phyloP scores from a whole-genome alignment of 2,888 invertebrate genomes.

The Abscondita cerata region DNA sequence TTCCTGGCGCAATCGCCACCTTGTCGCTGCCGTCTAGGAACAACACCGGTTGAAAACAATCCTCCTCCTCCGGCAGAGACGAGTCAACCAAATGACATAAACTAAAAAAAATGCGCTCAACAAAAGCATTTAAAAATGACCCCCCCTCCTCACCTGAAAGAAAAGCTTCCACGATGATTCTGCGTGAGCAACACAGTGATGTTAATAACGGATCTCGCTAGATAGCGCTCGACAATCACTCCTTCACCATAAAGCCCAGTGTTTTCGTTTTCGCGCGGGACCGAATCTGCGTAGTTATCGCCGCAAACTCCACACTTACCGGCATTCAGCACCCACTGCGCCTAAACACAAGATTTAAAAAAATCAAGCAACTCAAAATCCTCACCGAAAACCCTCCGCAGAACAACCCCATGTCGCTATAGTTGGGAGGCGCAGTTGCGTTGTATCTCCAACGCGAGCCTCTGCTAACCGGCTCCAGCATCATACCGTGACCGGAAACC shows the following conservation, averaged over 20 bases:
- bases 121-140: background rate
- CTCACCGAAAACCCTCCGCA: background rate
- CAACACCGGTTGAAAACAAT: slow-evolving; percentile 44
- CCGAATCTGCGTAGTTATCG: slow-evolving; percentile 51
- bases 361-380: background rate
- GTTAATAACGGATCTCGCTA: slow-evolving; percentile 48
- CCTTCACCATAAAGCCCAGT: slow-evolving; percentile 59
- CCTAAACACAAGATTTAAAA: slow-evolving; percentile 20
- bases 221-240: slow-evolving; percentile 53
- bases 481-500: slow-evolving; percentile 1
- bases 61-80: slow-evolving; percentile 43
- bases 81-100: slow-evolving; percentile 41
- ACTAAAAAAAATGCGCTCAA: slow-evolving; percentile 27
- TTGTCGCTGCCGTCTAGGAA: slow-evolving; percentile 40
- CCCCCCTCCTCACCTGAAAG: background rate
- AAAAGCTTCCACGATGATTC: slow-evolving; percentile 21
- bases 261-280: slow-evolving; percentile 57
- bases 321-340: slow-evolving; percentile 37
- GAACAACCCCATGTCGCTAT: background rate
- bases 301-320: slow-evolving; percentile 50
- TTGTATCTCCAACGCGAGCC: background rate
- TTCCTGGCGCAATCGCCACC: slow-evolving; percentile 37
- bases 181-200: slow-evolving; percentile 50
- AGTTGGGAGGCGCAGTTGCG: background rate
- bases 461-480: background rate